phyloP scores from a whole-genome alignment of 2,113 vertebrate species.

The Myiopsitta monachus region DNA sequence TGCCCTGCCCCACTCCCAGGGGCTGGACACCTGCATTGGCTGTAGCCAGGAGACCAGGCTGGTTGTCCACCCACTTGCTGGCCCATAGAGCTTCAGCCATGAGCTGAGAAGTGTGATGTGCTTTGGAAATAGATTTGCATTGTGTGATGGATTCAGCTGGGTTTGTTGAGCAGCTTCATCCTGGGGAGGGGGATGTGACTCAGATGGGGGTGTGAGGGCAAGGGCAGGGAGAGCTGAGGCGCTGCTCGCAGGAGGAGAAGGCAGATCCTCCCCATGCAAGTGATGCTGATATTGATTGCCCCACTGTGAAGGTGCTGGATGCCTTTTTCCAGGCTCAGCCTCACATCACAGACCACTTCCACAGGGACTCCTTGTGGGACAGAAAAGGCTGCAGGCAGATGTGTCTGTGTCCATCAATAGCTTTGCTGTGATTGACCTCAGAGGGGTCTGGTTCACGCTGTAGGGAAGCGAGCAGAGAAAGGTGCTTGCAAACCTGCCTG shows the following conservation, averaged over 20 bases:
- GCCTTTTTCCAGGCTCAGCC: background rate
- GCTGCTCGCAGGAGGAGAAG: accelerated
- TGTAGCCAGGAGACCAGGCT: background rate
- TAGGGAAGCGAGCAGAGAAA: background rate
- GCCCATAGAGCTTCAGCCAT: background rate
- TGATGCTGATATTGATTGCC: background rate
- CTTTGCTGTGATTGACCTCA: background rate
- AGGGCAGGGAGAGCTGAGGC: background rate
- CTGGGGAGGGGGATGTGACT: accelerated
- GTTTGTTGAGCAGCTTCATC: background rate
- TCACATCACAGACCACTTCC: background rate
- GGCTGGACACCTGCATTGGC: background rate
- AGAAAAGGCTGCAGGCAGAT: background rate
- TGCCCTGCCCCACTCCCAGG: accelerated
- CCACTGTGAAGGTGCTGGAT: background rate
- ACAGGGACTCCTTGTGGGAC: no score
- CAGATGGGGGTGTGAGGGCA: background rate
- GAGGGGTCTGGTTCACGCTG: background rate
- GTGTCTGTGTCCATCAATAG: accelerated
- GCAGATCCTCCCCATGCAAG: background rate
- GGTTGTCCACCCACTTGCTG: background rate
- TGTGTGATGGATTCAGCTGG: background rate
- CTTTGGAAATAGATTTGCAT: background rate
- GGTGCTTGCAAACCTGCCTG: background rate
- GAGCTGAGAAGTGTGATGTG: no score